These are phyloP conservation scores for Lamellibrachia columna DNA, from an alignment of 2,888 invertebrate genomes.

Conservation along the genomic window DNA sequence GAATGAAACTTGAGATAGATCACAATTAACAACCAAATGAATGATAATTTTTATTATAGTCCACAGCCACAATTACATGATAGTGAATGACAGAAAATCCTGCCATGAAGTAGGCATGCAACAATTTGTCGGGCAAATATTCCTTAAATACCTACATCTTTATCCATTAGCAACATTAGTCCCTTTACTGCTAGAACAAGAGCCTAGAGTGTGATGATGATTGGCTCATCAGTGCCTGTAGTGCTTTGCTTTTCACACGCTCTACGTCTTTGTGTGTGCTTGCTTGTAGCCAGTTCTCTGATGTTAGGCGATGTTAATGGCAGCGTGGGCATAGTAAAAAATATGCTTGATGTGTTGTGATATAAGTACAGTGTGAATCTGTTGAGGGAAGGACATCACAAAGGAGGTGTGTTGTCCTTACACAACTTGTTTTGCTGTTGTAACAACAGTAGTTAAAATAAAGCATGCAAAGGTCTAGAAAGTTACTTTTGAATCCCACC, in stretches of 20 bases:
- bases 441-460: background rate
- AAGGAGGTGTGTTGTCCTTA: too few species aligned
- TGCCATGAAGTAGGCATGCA: background rate
- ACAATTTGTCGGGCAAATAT: background rate
- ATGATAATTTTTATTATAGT: too few species aligned
- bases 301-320: background rate
- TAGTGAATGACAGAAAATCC: too few species aligned
- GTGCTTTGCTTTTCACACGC: background rate
- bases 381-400: background rate
- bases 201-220: background rate
- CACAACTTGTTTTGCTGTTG: background rate
- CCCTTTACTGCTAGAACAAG: background rate
- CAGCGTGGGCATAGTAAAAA: background rate
- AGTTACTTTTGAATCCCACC: background rate
- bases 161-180: background rate
- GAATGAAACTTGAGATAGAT: too few species aligned
- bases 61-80: too few species aligned
- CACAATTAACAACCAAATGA: too few species aligned
- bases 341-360: background rate
- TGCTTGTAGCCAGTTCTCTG: background rate
- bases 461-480: background rate
- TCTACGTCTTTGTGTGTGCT: background rate
- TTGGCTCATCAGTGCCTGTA: background rate
- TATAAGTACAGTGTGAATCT: background rate
- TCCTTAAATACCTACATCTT: background rate